Evolutionary conservation across 2,888 invertebrate genomes (phyloP), one percentile per base, ranked within the genome.

Genomic region (Trypoxylon attenuatum): DNA sequence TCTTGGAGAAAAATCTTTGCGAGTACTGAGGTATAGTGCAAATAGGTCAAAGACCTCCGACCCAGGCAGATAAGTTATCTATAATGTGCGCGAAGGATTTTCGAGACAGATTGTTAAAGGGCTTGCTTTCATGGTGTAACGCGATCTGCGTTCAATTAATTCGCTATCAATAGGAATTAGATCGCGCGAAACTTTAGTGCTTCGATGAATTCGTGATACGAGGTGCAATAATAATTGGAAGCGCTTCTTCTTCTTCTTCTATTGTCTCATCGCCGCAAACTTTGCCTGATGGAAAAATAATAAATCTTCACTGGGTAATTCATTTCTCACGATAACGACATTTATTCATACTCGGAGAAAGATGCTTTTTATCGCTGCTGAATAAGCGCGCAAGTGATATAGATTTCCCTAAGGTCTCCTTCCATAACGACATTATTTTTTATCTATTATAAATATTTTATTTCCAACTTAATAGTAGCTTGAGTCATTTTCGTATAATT

Each of bases 51-150:
- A 38, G 27, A 52, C 41, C 47, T 23, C 41, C 33, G 15, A 22
- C 33, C 60, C 47, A 43, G 42, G 25, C 47, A 41, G 60, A 59
- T 59, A 63, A 33, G 60, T n/a, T 63, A 63, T 63, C 59, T 43
- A 2, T 43, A 21, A 5, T 21, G 21, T 63, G 15, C 10, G 47
- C 27, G 27, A 59, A 22, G 23, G 39, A 13, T 8, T 3, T 19
- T 15, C 15, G 43, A 55, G 43, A 27, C 29, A 49, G 25, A 21
- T 21, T 25, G 27, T n/a, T 13, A 19, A 33, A n/a, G 18, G 19
- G 22, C 49, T 49, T 25, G 38, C 25, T n/a, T 25, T 60, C 23
- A 18, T 2, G 8, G 38, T 39, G 58, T 45, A 25, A 55, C 27
- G 55, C 23, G 33, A 38, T 54, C 25, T 21, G 2, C 2, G 22